Base-by-base conservation (phyloP, 2,888 invertebrate species). In the Plebejus melissa region DNA sequence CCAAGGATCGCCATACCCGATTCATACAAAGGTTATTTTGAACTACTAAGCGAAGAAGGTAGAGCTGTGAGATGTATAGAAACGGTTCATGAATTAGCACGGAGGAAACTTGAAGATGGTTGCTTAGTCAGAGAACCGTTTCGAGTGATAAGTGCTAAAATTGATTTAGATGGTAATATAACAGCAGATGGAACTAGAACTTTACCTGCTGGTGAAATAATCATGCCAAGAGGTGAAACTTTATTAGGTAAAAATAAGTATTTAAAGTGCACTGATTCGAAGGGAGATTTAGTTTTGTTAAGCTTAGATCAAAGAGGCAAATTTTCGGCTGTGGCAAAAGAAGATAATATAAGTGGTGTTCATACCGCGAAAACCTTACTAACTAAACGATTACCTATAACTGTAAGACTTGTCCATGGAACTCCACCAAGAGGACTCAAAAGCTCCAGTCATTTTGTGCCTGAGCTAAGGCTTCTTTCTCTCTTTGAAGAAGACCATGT, bases 321-420 rank as follows among this genome's bases (percentile, higher is more conserved):
- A 84, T 98, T 99, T 91, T 98, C 98, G 82, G 97, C 98, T 74
- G 94, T 99, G 76, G 98, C 98, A 78, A 96, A 97, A 84, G 97
- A 98, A 88, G 98, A 98, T 84, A 98, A 98, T 90, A 98, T 99
- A 79, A 97, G 98, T 85, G 98, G 98, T 36, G 98, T 98, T 28
- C 98, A 99, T 88, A 97, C 97, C 79, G 97, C 98, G 22, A 96
- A 96, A 85, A 98, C 98, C 83, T 94, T 99, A 80, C 91, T 98
- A 76, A 96, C 96, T 80, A 99, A 98, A 89, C 95, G 98, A 80
- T 95, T 99, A 91, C 99, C 99, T 46, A 94, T 99, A 80, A 98
- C 98, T 80, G 98, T 99, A 22, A 95, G 98, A 83, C 94, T 98
- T 83, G 98, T 98, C 4, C 97, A 98, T 84, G 98, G 98, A 50